phyloP scores from a whole-genome alignment of 1,140 invertebrate species.

The Chironomus striatipennis region DNA sequence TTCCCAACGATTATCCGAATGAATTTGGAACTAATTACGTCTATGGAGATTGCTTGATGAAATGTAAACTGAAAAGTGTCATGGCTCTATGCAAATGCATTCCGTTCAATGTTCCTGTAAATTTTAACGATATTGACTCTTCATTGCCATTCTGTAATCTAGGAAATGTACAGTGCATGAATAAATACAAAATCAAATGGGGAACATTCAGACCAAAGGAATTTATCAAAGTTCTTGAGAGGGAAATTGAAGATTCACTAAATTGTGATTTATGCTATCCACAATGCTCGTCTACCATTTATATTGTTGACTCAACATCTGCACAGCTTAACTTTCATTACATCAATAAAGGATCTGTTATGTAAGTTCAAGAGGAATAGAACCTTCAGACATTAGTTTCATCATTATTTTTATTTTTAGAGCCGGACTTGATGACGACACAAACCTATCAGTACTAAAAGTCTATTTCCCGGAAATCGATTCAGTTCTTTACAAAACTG shows the following conservation, averaged over 20 bases:
- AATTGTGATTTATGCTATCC: conserved; percentile 39
- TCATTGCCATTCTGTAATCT: conserved; percentile 37
- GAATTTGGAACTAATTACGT: conserved; percentile 42
- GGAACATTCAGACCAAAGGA: conserved; percentile 25
- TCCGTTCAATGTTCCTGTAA: conserved; percentile 40
- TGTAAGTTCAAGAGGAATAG: no score
- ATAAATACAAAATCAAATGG: conserved; percentile 42
- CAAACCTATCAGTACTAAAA: background rate
- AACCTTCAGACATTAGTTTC: no score
- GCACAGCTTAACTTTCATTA: background rate
- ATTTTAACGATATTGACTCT: background rate
- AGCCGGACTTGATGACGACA: background rate
- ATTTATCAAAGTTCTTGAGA: conserved; percentile 32
- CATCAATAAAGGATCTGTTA: background rate
- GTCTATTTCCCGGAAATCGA: background rate
- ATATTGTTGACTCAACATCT: conserved; percentile 28
- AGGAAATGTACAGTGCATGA: conserved; percentile 41
- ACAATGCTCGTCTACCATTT: conserved; percentile 40
- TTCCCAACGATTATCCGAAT: conserved; percentile 40
- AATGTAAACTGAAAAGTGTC: conserved; percentile 45
- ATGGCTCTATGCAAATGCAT: conserved; percentile 45
- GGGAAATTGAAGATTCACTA: conserved; percentile 37
- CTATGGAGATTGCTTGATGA: conserved; percentile 48
- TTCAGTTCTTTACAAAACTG: background rate
- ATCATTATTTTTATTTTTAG: background rate